Evolutionary conservation across 2,113 vertebrate species (phyloP).

Genomic region (Alosa alosa): DNA sequence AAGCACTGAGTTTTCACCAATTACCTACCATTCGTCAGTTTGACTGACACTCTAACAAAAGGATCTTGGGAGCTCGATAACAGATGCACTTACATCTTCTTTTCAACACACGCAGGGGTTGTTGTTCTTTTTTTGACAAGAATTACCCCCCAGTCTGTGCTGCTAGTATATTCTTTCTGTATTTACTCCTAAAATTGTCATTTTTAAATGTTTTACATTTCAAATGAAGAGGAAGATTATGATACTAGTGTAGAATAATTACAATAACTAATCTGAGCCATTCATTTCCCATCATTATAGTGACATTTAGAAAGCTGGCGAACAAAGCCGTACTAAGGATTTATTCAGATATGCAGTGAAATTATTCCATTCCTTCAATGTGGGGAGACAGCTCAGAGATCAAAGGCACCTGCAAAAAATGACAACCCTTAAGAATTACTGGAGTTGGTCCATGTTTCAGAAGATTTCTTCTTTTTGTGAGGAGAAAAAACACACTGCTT

Average conservation of each 20-base stretch:
- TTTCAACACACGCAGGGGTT: constrained; percentile 48
- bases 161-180: constrained; percentile 64
- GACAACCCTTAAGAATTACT: constrained; percentile 46
- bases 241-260: constrained; percentile 62
- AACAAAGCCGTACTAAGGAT: constrained; percentile 63
- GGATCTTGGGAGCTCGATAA: constrained; percentile 49
- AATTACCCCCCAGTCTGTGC: constrained; percentile 49
- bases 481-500: constrained; percentile 39
- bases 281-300: constrained; percentile 64
- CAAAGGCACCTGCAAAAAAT: constrained; percentile 51
- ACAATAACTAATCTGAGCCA: constrained; percentile 64
- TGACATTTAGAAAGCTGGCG: constrained; percentile 61
- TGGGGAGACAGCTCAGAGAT: constrained; percentile 54
- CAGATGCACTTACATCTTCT: constrained; percentile 1
- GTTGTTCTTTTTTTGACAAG: constrained; percentile 63
- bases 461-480: constrained; percentile 31
- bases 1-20: constrained; percentile 60
- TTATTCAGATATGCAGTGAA: constrained; percentile 57
- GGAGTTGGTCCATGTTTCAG: constrained; percentile 49
- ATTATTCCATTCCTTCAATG: constrained; percentile 48
- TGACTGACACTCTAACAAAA: constrained; percentile 64
- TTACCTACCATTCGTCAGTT: constrained; percentile 65
- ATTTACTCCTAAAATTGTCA: constrained; percentile 68
- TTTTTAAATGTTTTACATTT: constrained; percentile 62
- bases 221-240: constrained; percentile 64